Percentiles rank a stretch among this genome's conserved stretches.
Conservation (phyloP, 2,888 invertebrate species). For the Metalampra italica region DNA sequence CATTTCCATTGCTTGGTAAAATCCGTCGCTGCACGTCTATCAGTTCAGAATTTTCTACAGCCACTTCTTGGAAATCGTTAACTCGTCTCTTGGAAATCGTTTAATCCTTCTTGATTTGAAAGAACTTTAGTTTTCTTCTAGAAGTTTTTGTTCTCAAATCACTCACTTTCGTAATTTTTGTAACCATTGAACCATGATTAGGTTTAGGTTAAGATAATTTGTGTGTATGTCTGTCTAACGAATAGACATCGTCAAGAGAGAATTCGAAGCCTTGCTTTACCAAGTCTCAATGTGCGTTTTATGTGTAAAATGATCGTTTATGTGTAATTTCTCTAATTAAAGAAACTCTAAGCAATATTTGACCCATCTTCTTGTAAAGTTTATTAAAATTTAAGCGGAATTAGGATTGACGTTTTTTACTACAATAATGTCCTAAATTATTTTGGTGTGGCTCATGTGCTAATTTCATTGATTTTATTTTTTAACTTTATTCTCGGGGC, state of each 20-base stretch:
- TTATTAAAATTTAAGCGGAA: slow-evolving; percentile 9
- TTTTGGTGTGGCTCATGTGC: background rate
- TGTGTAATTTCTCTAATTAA: slow-evolving; percentile 39
- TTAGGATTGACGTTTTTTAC: slow-evolving; percentile 1
- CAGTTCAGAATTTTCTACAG: too few species aligned
- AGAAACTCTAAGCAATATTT: slow-evolving; percentile 63
- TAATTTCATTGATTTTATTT: background rate
- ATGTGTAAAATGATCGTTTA: slow-evolving; percentile 15
- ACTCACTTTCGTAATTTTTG: too few species aligned
- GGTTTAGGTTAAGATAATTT: slow-evolving; percentile 11
- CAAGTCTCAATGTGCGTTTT: slow-evolving; percentile 30
- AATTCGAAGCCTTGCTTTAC: slow-evolving; percentile 39
- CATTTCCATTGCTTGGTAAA: too few species aligned
- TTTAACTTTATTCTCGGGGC: slow-evolving; percentile 4
- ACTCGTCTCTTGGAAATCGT: too few species aligned
- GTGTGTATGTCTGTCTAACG: slow-evolving; percentile 8
- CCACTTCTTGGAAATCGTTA: too few species aligned
- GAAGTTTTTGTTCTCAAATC: too few species aligned
- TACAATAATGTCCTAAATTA: background rate
- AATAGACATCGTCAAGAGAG: slow-evolving; percentile 29
- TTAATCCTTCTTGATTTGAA: too few species aligned
- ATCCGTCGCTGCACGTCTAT: too few species aligned
- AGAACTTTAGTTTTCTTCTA: too few species aligned
- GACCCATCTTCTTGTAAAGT: slow-evolving; percentile 23
- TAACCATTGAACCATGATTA: background rate